Base-by-base conservation (phyloP, 2,888 invertebrate genomes). In the Acanthacorydalis orientalis region DNA sequence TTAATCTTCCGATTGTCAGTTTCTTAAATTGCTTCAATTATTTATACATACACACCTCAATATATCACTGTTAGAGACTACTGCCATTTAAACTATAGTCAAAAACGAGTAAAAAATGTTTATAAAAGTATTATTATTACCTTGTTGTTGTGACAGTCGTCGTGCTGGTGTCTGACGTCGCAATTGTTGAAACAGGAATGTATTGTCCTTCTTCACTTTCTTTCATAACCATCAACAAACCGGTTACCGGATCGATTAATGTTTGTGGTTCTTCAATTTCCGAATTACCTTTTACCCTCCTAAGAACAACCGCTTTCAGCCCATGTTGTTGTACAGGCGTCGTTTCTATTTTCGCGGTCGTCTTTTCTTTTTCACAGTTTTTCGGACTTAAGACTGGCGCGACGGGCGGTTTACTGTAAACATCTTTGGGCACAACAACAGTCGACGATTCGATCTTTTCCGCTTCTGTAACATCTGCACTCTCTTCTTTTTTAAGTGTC, bases 181-280 rank as follows among this genome's bases (percentile, higher is more conserved):
- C 51, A 12, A 44, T 23, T 35, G 44, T 48, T 39, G 70, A 68
- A 23, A 78, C 68, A 2, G 79, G 77, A 49, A 78, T 73, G 58
- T 78, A 78, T 54, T 75, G 74, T 10, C 78, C 78, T 57, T 82
- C 83, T 57, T 81, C 82, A 43, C 77, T 77, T 55, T 80, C 80
- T 56, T 77, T 69, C 74, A 80, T 76, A 0, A 79, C 78, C 48
- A 77, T 79, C 33, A 84, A 64, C 54, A 80, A 67, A 2, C 83
- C 83, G 1, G 83, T 83, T 1, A 82, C 81, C 1, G 83, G 82
- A 64, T 84, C 84, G 40, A 83, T 80, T 14, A 83, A 60, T 4
- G 77, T 77, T 57, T 74, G 74, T 1, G 80, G 77, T 56, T 80
- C 80, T 11, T 62, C 56, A 3, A 43, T 43, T 41, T 57, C 57